Evolutionary conservation across 2,888 invertebrate genomes (phyloP), one percentile per base, ranked within the genome.

Genomic region (Xylota segnis): DNA sequence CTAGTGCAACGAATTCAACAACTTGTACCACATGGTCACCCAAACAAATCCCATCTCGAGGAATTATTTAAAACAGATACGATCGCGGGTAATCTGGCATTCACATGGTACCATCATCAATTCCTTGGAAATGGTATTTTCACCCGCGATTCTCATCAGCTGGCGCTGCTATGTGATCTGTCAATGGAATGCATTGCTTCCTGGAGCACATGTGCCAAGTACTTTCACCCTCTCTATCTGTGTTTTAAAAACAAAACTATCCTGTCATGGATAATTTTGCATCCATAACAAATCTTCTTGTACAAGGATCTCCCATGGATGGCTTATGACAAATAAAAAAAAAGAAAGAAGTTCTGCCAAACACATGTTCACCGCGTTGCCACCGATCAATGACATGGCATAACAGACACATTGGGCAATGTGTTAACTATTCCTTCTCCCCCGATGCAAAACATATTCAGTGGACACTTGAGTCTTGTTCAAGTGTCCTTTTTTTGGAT

Each of bases 401-500:
- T 50, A 75, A 29, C 65, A 66, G 66, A 75, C 74, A 79, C 63
- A 79, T 74, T 65, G 78, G 37, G 63, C 71, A 78, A 71, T 78
- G 71, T 78, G 56, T 65, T 74, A 43, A 59, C 18, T 63, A 47
- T 78, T 37, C 27, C 34, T 45, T 37, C 58, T n/a, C 34, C 16
- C 45, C 37, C 29, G 63, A 34, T 66, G 56, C 43, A 9, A 12
- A 37, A 29, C 50, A 47, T 1, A 32, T 47, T 0, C 45, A 45
- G 18, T 7, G 18, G 23, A 50, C 75, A 81, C 75, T 81, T 75
- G 75, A 76, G 66, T 40, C 81, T 45, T 76, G 81, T 81, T 86
- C 81, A 81, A 86, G 84, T 86, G 71, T 84, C 84, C 81, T 86
- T 81, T 86, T 81, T 76, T 76, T 58, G 54, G 12, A 81, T 79